Percentiles rank a stretch among this genome's conserved stretches.
These are phyloP conservation scores for Lagocephalus sceleratus DNA, from an alignment of 2,797 vertebrate species.

Conservation along the genomic window DNA sequence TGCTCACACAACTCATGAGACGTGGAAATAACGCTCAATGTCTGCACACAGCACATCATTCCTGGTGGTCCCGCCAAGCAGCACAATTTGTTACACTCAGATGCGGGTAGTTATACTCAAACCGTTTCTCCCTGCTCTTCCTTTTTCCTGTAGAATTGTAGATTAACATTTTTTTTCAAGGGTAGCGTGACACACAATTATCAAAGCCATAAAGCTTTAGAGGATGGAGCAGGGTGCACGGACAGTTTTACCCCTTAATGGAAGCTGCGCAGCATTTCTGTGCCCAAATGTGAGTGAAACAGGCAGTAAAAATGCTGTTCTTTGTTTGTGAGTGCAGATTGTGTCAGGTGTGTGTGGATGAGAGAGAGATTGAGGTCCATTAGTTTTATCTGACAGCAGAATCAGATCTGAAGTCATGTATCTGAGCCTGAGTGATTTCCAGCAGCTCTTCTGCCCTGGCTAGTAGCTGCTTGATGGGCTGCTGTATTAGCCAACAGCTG, in stretches of 20 bases:
- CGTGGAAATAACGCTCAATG: constrained; percentile 25
- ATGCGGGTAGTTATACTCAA: constrained; percentile 7
- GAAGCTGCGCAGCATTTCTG: constrained; percentile 1
- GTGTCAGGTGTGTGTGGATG: constrained; percentile 10
- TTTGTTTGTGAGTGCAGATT: neutral
- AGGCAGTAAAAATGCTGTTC: neutral
- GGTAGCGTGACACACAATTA: too few species aligned
- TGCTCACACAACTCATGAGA: constrained; percentile 24
- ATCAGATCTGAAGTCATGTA: constrained; percentile 59
- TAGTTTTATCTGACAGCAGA: constrained; percentile 57
- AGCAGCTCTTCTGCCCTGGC: constrained; percentile 29
- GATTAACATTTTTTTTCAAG: constrained; percentile 5
- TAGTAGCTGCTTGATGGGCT: constrained; percentile 16
- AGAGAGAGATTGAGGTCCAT: constrained; percentile 26
- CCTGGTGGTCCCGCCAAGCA: neutral
- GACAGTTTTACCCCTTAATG: neutral
- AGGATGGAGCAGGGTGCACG: constrained; percentile 5
- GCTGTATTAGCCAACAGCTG: constrained; percentile 37
- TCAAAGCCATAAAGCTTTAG: too few species aligned
- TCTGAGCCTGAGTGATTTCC: constrained; percentile 31
- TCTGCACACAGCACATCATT: constrained; percentile 7
- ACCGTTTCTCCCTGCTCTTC: neutral
- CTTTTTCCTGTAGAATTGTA: too few species aligned
- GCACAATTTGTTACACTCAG: constrained; percentile 1
- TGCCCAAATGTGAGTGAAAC: constrained; percentile 20